Percentiles rank a stretch among this genome's conserved stretches.
Conservation (phyloP, 1,140 invertebrate species). For the Hyles vespertilio region DNA sequence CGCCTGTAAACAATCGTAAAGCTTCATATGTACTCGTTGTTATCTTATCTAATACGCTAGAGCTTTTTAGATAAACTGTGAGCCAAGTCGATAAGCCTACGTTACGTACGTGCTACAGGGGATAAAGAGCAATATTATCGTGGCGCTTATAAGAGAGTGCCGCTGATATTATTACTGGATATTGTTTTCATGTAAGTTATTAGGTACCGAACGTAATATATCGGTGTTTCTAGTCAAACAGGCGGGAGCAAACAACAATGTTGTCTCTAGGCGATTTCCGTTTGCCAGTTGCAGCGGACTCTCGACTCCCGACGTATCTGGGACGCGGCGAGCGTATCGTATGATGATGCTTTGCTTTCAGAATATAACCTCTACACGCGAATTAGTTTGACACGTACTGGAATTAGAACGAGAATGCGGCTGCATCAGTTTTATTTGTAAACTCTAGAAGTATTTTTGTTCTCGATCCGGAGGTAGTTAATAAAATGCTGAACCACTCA, state of each 20-base stretch:
- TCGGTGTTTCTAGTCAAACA: constrained; percentile 15
- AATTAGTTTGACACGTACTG: not conserved
- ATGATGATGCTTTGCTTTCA: constrained; percentile 13
- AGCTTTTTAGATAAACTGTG: constrained; percentile 31
- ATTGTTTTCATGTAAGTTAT: not conserved
- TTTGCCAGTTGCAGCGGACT: constrained; percentile 43
- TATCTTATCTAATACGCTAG: constrained; percentile 6
- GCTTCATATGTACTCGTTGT: constrained; percentile 5
- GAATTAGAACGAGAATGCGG: too few relatives aligned
- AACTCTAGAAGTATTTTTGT: too few relatives aligned
- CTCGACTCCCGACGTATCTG: constrained; percentile 51
- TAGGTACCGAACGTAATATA: constrained; percentile 1
- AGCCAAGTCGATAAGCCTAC: constrained; percentile 3
- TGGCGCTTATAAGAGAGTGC: too few relatives aligned
- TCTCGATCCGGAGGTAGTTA: too few relatives aligned
- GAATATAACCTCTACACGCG: constrained; percentile 4
- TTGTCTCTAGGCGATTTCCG: constrained; percentile 70
- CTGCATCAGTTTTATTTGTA: too few relatives aligned
- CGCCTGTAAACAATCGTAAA: constrained; percentile 50
- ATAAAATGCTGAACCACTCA: too few relatives aligned
- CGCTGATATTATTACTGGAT: too few relatives aligned
- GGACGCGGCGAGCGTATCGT: constrained; percentile 41
- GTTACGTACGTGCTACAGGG: not conserved
- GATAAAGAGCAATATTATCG: constrained; percentile 2
- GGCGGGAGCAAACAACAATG: constrained; percentile 59